Percentiles rank a stretch among this genome's conserved stretches.
Evolutionary conservation across 2,888 invertebrate genomes (phyloP).

Genomic region (Crioceris asparagi): DNA sequence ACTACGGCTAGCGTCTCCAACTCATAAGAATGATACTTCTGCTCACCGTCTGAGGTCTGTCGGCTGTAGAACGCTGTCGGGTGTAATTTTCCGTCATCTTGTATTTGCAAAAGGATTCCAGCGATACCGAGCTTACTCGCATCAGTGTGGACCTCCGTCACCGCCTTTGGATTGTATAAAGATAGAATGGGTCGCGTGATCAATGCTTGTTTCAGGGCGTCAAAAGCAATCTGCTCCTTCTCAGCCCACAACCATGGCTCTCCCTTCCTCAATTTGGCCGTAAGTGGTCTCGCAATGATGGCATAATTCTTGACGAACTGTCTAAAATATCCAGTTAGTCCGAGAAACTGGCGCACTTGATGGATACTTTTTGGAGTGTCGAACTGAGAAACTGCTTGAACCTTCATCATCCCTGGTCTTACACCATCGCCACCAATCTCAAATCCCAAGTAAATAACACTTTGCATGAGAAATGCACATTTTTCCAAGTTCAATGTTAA

Average conservation of each 20-base stretch:
- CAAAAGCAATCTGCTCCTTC: no score
- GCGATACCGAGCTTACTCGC: conserved; percentile 22
- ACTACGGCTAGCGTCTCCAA: conserved; percentile 31
- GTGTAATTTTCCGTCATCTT: conserved; percentile 15
- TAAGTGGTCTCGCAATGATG: no score
- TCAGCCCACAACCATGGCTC: conserved; percentile 12
- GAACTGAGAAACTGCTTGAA: no score
- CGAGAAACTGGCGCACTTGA: no score
- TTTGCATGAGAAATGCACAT: no score
- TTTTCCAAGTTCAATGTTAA: conserved; percentile 17
- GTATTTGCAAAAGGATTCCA: conserved; percentile 24
- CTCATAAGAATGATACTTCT: conserved; percentile 29
- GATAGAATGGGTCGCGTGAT: conserved; percentile 13
- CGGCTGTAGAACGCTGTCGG: conserved; percentile 28
- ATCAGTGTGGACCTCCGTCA: conserved; percentile 26
- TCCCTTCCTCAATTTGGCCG: conserved; percentile 23
- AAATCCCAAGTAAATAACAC: no score
- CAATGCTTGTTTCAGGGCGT: conserved; percentile 10
- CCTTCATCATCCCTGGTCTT: no score
- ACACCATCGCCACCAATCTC: no score
- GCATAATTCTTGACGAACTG: no score
- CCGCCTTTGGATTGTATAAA: conserved; percentile 16
- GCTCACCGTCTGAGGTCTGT: conserved; percentile 26
- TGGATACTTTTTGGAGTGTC: no score
- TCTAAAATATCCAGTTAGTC: no score